Conservation (phyloP, 2,113 vertebrate species). For the Dicerorhinus sumatrensis region DNA sequence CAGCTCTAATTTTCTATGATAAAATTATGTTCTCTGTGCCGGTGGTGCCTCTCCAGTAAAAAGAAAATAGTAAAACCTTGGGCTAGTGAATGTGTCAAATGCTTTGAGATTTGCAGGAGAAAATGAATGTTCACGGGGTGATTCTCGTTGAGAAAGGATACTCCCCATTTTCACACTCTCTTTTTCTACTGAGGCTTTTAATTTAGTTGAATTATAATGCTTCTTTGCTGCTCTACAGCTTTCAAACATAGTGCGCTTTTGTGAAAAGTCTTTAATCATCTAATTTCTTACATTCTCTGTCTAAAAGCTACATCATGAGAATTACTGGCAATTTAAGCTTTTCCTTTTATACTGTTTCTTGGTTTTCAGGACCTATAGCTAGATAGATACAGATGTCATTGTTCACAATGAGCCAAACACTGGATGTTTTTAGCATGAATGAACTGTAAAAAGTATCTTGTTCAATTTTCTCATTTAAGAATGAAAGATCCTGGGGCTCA, state of each 20-base stretch:
- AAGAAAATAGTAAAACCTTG: constrained; percentile 64
- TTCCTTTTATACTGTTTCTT: constrained; percentile 63
- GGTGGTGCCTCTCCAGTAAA: constrained; percentile 56
- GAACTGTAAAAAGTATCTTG: constrained; percentile 24
- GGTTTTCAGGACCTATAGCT: constrained; percentile 45
- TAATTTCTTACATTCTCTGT: constrained; percentile 73
- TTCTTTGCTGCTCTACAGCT: constrained; percentile 62
- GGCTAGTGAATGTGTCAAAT: constrained; percentile 46
- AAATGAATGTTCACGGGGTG: constrained; percentile 63
- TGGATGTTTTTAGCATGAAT: constrained; percentile 14
- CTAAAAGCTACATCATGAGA: constrained; percentile 68
- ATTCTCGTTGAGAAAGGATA: constrained; percentile 44
- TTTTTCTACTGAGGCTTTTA: constrained; percentile 63
- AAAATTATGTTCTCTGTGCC: constrained; percentile 71
- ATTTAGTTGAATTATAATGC: constrained; percentile 72
- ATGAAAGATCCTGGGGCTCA: not conserved
- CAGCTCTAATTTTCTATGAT: constrained; percentile 72
- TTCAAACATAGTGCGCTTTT: constrained; percentile 71
- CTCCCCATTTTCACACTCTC: constrained; percentile 49
- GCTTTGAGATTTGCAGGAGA: constrained; percentile 64
- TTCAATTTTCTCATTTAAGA: not conserved
- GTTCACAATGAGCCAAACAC: constrained; percentile 50
- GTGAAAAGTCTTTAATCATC: constrained; percentile 73
- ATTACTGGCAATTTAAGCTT: constrained; percentile 60
- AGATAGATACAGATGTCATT: constrained; percentile 50